These are phyloP conservation scores for Drosophila ezoana DNA, from an alignment of 2,888 invertebrate genomes.

Conservation along the genomic window DNA sequence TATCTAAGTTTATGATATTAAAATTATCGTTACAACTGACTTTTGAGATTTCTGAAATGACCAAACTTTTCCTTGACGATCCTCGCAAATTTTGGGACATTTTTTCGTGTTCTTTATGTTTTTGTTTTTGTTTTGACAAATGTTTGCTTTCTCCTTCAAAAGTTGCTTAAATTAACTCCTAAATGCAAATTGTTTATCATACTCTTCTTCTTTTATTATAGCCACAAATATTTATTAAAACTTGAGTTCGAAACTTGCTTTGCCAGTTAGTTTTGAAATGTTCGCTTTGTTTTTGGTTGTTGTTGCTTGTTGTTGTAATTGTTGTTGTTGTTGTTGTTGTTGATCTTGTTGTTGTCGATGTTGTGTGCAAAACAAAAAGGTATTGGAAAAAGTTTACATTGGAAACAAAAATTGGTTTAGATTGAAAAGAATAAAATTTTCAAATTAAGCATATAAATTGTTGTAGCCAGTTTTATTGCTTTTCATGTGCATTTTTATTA, in stretches of 20 bases:
- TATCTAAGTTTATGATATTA: slow-evolving; percentile 34
- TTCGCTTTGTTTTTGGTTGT: slow-evolving; percentile 39
- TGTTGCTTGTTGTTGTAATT: slow-evolving; percentile 32
- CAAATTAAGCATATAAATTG: too few species aligned
- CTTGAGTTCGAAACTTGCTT: slow-evolving; percentile 68
- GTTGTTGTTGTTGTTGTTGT: slow-evolving; percentile 41
- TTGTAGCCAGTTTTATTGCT: slow-evolving; percentile 72
- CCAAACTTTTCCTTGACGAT: slow-evolving; percentile 52
- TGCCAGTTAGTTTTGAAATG: slow-evolving; percentile 57
- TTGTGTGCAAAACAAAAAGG: slow-evolving; percentile 56
- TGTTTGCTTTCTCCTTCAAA: slow-evolving; percentile 37
- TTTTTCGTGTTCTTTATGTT: slow-evolving; percentile 11
- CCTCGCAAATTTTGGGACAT: slow-evolving; percentile 18
- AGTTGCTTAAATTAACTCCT: slow-evolving; percentile 38
- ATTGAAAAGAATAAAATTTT: too few species aligned
- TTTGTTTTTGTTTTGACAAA: slow-evolving; percentile 23
- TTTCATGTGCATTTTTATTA: slow-evolving; percentile 59
- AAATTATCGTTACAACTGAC: slow-evolving; percentile 31
- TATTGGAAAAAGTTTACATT: slow-evolving; percentile 38
- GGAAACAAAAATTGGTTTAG: slow-evolving; percentile 75
- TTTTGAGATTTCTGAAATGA: slow-evolving; percentile 22
- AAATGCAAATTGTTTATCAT: slow-evolving; percentile 44
- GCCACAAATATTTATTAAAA: slow-evolving; percentile 66
- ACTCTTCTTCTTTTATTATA: slow-evolving; percentile 62
- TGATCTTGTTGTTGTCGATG: slow-evolving; percentile 56